A percentile compares a stretch with the other conserved stretches of the same genome.
Evolutionary conservation across 2,888 invertebrate species (phyloP).

Genomic region (Bombylius major): DNA sequence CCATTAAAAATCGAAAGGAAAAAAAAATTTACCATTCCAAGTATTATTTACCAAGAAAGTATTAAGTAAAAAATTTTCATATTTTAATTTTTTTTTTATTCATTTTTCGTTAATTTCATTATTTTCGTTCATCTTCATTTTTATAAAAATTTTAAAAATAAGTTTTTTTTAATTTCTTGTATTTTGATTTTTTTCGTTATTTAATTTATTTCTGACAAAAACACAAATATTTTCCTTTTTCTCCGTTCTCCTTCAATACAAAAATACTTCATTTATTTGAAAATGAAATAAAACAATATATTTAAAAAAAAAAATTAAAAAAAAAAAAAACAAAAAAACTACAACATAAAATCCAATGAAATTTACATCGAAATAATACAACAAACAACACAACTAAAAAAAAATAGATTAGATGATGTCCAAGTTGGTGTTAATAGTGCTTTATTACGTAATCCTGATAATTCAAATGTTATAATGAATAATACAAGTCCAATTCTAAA

Average conservation of each 20-base stretch:
- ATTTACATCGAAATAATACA: background rate
- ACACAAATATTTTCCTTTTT: background rate
- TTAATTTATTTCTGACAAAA: too few relatives aligned
- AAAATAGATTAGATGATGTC: conserved; percentile 2
- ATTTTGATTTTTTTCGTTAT: too few relatives aligned
- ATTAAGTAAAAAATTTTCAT: too few relatives aligned
- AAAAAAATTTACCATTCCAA: too few relatives aligned
- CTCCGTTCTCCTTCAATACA: background rate
- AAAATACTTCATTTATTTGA: background rate
- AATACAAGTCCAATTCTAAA: background rate
- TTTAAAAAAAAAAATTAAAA: background rate
- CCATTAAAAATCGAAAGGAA: too few relatives aligned
- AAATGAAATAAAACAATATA: too few relatives aligned
- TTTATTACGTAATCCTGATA: conserved; percentile 1
- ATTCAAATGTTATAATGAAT: background rate
- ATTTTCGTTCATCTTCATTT: too few relatives aligned
- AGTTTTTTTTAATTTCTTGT: too few relatives aligned
- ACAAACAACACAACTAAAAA: background rate
- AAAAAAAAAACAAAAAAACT: background rate
- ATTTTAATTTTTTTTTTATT: too few relatives aligned
- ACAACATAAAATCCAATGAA: background rate
- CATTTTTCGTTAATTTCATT: too few relatives aligned
- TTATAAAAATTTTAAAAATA: too few relatives aligned
- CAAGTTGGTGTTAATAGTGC: conserved; percentile 4
- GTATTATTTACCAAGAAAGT: too few relatives aligned